These are phyloP conservation scores for Laspeyria flexula DNA, from an alignment of 2,888 invertebrate genomes.

Conservation along the genomic window DNA sequence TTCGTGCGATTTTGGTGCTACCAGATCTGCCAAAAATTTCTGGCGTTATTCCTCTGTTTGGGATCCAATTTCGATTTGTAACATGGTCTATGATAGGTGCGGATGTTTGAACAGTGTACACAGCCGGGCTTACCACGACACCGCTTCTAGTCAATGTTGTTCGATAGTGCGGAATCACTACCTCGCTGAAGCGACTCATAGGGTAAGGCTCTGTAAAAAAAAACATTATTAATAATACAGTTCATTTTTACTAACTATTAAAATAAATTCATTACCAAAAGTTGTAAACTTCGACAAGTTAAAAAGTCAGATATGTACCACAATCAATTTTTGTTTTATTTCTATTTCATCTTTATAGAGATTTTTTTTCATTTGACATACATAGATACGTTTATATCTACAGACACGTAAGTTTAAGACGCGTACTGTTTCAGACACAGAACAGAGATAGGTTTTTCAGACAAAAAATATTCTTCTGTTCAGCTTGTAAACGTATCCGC, in stretches of 20 bases:
- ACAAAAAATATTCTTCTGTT: too few species aligned
- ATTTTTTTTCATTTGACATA: too few species aligned
- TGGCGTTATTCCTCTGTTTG: constrained; percentile 2
- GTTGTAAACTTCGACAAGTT: too few species aligned
- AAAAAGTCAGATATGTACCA: too few species aligned
- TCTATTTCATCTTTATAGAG: too few species aligned
- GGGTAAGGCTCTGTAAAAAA: constrained; percentile 20
- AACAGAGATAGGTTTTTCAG: too few species aligned
- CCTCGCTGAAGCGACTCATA: constrained; percentile 15
- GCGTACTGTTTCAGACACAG: too few species aligned
- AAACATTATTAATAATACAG: not conserved
- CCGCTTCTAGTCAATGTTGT: constrained; percentile 35
- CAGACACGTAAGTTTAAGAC: too few species aligned
- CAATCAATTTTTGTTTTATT: too few species aligned
- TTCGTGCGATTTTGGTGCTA: not conserved
- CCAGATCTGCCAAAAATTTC: not conserved
- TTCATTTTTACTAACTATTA: not conserved
- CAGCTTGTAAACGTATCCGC: too few species aligned
- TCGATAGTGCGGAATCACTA: constrained; percentile 24
- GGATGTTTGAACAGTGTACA: constrained; percentile 23
- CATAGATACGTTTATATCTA: too few species aligned
- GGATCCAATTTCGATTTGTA: constrained; percentile 18
- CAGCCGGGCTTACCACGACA: constrained; percentile 21
- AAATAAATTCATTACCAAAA: not conserved
- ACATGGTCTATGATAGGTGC: constrained; percentile 19